These are phyloP conservation scores for Ophioderma brevispina DNA, from an alignment of 35 echinoderm and acorn worm genomes.

Conservation along the genomic window DNA sequence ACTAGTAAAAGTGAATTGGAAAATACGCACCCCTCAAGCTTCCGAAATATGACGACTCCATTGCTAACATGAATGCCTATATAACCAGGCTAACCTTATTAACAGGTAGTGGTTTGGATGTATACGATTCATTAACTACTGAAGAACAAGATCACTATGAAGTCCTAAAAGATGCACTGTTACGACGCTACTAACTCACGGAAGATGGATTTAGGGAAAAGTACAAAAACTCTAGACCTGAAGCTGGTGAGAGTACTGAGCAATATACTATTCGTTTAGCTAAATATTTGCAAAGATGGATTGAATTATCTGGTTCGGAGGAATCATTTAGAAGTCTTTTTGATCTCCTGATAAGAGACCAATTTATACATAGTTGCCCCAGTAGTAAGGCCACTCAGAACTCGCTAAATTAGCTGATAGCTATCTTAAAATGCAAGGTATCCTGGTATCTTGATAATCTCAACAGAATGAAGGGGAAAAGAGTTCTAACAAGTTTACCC, in stretches of 20 bases:
- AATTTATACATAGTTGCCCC: background rate
- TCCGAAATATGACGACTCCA: conserved; percentile 20
- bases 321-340: background rate
- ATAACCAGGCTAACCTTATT: conserved; percentile 10
- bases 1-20: background rate
- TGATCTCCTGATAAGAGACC: background rate
- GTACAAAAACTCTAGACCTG: background rate
- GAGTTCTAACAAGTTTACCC: too few relatives aligned
- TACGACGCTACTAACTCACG: conserved; percentile 18
- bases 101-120: background rate
- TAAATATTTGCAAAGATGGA: conserved; percentile 14
- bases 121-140: conserved; percentile 6
- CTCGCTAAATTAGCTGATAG: too few relatives aligned
- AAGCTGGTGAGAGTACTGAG: background rate
- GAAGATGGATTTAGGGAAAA: conserved; percentile 13
- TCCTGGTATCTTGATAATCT: too few relatives aligned
- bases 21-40: background rate
- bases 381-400: too few relatives aligned
- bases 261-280: background rate
- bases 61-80: conserved; percentile 22
- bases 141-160: conserved; percentile 12
- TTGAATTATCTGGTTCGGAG: background rate
- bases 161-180: background rate
- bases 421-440: too few relatives aligned
- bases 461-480: too few relatives aligned